Percentiles rank a stretch among this genome's conserved stretches.
These are phyloP conservation scores for Barnardius zonarius DNA, from an alignment of 2,113 vertebrate genomes.

Conservation along the genomic window DNA sequence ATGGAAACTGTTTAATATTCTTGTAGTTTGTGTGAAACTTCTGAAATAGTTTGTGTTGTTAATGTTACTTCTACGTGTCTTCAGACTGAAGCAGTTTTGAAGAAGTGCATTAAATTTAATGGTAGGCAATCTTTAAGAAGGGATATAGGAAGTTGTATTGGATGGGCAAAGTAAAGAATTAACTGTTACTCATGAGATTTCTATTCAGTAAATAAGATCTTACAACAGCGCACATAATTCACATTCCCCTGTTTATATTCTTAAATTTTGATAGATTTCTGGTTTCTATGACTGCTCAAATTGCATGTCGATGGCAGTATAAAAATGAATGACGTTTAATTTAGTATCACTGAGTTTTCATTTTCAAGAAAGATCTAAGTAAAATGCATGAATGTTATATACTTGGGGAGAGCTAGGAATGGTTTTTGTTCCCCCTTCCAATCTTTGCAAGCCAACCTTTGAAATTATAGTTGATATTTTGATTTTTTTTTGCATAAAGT, in stretches of 20 bases:
- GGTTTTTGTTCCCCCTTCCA: not conserved
- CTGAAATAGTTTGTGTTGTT: not conserved
- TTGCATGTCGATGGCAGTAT: not conserved
- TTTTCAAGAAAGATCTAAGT: not conserved
- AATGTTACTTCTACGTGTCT: not conserved
- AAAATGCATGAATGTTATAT: not conserved
- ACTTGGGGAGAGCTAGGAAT: not conserved
- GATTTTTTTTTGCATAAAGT: not conserved
- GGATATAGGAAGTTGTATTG: not conserved
- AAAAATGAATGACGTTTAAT: not conserved
- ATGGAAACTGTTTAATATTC: not conserved
- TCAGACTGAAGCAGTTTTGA: not conserved
- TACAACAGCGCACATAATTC: not conserved
- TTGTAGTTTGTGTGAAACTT: not conserved
- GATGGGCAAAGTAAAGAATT: not conserved
- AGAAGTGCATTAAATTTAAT: not conserved
- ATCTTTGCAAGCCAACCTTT: not conserved
- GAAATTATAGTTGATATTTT: not conserved
- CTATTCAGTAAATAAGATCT: slow-evolving; percentile 6
- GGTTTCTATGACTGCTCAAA: not conserved
- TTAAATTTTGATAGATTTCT: slow-evolving; percentile 1
- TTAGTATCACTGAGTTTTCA: not conserved
- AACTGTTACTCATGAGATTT: slow-evolving; percentile 27
- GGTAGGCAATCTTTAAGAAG: not conserved
- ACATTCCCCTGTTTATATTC: not conserved